These are phyloP conservation scores for Heteropelma amictum DNA, from an alignment of 2,888 invertebrate species.

Conservation along the genomic window DNA sequence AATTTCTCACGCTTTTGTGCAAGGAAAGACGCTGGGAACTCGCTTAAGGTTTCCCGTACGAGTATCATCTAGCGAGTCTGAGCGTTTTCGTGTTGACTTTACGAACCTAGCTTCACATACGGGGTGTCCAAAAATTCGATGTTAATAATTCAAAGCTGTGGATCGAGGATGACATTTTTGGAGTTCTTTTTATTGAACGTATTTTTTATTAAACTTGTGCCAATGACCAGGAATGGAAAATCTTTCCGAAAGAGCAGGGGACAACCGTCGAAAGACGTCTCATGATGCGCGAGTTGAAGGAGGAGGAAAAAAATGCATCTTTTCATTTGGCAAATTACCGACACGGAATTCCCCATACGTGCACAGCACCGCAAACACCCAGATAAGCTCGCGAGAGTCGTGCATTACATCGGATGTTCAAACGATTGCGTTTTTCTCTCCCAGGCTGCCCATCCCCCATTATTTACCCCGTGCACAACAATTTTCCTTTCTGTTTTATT, in stretches of 20 bases:
- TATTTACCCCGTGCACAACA: conserved; percentile 15
- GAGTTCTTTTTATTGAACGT: no score
- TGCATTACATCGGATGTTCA: conserved; percentile 43
- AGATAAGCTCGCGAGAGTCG: conserved; percentile 27
- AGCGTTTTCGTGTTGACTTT: neutral
- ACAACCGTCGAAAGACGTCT: no score
- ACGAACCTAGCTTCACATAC: neutral
- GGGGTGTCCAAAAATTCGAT: no score
- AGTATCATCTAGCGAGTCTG: neutral
- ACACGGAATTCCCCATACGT: no score
- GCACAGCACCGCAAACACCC: neutral
- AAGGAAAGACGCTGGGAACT: neutral
- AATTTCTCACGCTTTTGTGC: neutral
- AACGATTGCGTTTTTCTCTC: conserved; percentile 38
- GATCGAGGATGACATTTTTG: no score
- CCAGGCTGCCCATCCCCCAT: neutral
- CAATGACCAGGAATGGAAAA: no score
- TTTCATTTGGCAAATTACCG: no score
- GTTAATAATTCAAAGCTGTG: no score
- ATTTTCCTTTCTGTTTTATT: conserved; percentile 8
- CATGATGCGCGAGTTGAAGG: no score
- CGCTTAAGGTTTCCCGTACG: conserved; percentile 15
- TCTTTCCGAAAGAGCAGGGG: no score
- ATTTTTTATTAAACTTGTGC: no score
- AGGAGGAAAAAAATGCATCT: no score